Conservation (phyloP, 1,140 invertebrate species). For the Aphis craccivora region DNA sequence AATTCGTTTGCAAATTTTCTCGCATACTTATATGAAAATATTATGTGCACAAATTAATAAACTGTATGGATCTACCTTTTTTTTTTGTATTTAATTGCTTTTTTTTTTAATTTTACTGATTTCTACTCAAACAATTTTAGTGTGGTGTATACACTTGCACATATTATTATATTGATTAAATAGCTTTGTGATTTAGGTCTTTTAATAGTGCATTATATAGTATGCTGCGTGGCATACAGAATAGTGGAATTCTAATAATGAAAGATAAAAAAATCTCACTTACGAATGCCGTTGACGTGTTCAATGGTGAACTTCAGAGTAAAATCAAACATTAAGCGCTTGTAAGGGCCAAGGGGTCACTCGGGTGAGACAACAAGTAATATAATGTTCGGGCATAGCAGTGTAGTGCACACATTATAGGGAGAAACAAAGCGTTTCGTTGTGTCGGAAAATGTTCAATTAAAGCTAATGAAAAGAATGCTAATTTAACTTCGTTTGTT, state of each 20-base stretch:
- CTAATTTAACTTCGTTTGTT: not conserved
- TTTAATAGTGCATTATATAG: not conserved
- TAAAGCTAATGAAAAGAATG: not conserved
- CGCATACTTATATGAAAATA: not conserved
- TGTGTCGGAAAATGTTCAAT: not conserved
- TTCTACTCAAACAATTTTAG: not conserved
- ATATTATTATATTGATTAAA: not conserved
- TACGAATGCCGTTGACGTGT: not conserved
- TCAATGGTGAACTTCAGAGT: not conserved
- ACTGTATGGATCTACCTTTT: not conserved
- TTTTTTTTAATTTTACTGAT: not conserved
- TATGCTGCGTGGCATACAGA: not conserved
- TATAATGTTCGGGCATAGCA: not conserved
- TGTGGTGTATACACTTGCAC: not conserved
- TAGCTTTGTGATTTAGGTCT: not conserved
- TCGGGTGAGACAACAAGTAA: not conserved
- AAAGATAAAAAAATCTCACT: not conserved
- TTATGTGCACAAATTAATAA: not conserved
- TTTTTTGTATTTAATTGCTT: not conserved
- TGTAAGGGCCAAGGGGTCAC: not conserved
- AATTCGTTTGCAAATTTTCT: not conserved
- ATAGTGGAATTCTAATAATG: not conserved
- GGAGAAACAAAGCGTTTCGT: not conserved
- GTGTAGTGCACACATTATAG: not conserved
- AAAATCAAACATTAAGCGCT: not conserved